A percentile compares a stretch with the other conserved stretches of the same genome.
These are phyloP conservation scores for Allacma fusca DNA, from an alignment of 2,888 invertebrate genomes.

Conservation along the genomic window DNA sequence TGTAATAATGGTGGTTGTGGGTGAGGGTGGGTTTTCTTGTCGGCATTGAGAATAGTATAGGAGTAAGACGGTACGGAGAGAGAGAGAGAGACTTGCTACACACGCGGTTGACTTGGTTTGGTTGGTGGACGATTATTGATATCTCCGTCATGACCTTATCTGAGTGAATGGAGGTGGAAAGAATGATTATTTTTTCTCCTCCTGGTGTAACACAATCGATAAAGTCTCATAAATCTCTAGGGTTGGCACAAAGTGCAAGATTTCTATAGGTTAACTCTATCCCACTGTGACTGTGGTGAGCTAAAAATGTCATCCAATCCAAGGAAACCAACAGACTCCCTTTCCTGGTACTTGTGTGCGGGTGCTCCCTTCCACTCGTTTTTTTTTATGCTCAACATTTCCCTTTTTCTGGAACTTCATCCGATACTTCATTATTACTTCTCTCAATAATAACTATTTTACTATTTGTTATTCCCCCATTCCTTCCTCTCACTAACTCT, in stretches of 20 bases:
- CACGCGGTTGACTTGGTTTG: constrained; percentile 15
- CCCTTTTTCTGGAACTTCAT: background rate
- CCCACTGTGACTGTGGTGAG: constrained; percentile 48
- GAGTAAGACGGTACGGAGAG: no score
- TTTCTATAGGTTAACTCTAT: constrained; percentile 50
- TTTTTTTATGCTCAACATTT: constrained; percentile 1
- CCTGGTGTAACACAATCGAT: constrained; percentile 59
- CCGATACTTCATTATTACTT: constrained; percentile 16
- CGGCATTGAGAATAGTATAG: no score
- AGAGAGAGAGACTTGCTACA: no score
- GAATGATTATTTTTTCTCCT: constrained; percentile 58
- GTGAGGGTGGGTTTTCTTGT: background rate
- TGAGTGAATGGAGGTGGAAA: constrained; percentile 59
- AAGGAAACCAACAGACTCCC: constrained; percentile 36
- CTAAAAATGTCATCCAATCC: constrained; percentile 52
- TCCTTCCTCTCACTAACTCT: constrained; percentile 3
- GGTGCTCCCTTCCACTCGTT: background rate
- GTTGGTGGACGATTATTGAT: constrained; percentile 52
- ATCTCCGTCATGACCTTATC: constrained; percentile 59
- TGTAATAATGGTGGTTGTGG: constrained; percentile 3
- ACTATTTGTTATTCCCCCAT: constrained; percentile 33
- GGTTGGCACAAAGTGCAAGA: constrained; percentile 47
- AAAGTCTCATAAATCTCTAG: constrained; percentile 59
- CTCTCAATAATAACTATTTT: constrained; percentile 24
- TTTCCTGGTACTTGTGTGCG: no score